Conservation (phyloP, 2,113 vertebrate species). For the Terrapene triunguis region DNA sequence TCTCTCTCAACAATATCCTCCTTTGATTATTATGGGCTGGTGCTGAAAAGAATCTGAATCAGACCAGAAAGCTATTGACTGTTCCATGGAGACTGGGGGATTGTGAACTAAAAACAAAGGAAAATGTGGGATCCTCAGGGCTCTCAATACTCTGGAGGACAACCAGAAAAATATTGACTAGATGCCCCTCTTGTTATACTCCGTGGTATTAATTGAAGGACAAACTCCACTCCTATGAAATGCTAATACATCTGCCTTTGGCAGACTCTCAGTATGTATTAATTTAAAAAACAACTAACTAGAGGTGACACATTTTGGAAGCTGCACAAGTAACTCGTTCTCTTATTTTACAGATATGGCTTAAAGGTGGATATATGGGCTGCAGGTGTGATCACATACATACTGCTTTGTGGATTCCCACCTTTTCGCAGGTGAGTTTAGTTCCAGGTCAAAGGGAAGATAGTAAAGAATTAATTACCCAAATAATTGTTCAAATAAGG, state of each 20-base stretch:
- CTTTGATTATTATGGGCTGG: background rate
- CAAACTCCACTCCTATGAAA: background rate
- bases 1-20: background rate
- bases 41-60: background rate
- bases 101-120: rapidly evolving
- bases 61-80: background rate
- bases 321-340: background rate
- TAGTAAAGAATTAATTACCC: rapidly evolving
- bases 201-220: background rate
- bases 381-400: conserved; percentile 97
- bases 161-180: background rate
- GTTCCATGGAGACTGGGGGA: background rate
- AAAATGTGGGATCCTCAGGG: background rate
- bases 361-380: conserved; percentile 99
- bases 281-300: background rate
- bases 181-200: background rate
- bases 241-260: background rate
- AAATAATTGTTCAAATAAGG: background rate
- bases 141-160: background rate
- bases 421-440: conserved; percentile 93
- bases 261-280: background rate
- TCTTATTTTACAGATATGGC: conserved; percentile 86
- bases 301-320: background rate
- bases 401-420: conserved; percentile 96
- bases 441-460: background rate